These are phyloP conservation scores for Sepioteuthis lessoniana DNA, from an alignment of 2,888 invertebrate species.

Conservation along the genomic window DNA sequence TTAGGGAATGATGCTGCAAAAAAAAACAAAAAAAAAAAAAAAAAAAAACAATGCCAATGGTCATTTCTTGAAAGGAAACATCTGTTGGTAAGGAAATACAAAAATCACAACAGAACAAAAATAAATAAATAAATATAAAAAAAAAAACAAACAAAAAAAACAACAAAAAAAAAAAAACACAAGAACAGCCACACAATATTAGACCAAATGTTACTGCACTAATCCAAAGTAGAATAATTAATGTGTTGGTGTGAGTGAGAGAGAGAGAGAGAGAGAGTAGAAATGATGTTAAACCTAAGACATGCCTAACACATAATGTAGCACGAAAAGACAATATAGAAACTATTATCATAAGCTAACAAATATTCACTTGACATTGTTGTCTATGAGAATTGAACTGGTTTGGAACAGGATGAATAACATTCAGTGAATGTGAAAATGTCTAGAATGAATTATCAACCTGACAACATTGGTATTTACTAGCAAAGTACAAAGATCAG, in stretches of 20 bases:
- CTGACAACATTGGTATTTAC: background rate
- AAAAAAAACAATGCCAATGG: conserved; percentile 41
- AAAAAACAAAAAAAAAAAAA: conserved; percentile 55
- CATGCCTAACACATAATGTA: background rate
- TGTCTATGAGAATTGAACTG: background rate
- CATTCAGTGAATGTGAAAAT: background rate
- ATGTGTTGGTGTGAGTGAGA: background rate
- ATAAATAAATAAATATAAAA: too few species aligned
- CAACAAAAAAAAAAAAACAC: too few species aligned
- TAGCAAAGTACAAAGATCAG: too few species aligned
- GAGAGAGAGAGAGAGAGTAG: background rate
- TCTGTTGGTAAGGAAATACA: background rate
- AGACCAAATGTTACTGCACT: background rate
- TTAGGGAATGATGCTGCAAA: conserved; percentile 75
- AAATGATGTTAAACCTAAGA: background rate
- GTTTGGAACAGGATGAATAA: background rate
- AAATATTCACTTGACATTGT: background rate
- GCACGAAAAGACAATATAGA: background rate
- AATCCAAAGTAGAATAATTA: background rate
- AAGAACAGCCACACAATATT: background rate
- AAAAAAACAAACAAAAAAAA: too few species aligned
- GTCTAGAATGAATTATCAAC: background rate
- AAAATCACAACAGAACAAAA: background rate
- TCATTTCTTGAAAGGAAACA: conserved; percentile 10
- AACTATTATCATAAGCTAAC: background rate